These are phyloP conservation scores for Scolopax mira DNA, from an alignment of 2,113 vertebrate species.

Conservation along the genomic window DNA sequence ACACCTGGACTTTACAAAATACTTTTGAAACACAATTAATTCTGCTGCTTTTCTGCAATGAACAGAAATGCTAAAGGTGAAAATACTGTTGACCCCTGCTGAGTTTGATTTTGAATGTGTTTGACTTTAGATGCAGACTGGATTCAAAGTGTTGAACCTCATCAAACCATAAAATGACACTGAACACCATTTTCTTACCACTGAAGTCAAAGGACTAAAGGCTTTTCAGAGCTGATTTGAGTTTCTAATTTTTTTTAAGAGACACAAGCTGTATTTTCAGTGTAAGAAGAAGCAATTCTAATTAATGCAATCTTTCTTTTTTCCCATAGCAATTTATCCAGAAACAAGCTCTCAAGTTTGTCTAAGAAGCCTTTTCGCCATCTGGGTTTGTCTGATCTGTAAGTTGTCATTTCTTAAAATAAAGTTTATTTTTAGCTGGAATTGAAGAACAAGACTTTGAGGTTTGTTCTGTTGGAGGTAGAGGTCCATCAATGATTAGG, in stretches of 20 bases:
- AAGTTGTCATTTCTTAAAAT: constrained; percentile 76
- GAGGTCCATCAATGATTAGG: neutral
- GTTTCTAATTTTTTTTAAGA: neutral
- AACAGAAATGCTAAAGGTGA: neutral
- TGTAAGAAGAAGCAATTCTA: constrained; percentile 7
- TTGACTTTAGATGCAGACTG: neutral
- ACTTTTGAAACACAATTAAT: constrained; percentile 25
- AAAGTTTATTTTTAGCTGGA: neutral
- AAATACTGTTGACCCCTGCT: constrained; percentile 12
- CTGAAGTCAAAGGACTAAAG: neutral
- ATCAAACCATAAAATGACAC: neutral
- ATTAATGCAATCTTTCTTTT: constrained; percentile 59
- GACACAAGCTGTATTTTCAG: neutral
- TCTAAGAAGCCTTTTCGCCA: constrained; percentile 92
- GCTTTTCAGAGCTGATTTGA: neutral
- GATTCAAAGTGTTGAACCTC: neutral
- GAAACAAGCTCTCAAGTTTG: constrained; percentile 92
- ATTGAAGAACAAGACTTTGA: neutral
- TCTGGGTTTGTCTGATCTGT: constrained; percentile 93
- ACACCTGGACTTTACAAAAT: constrained; percentile 55
- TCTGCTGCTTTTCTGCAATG: neutral
- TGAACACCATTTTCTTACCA: neutral
- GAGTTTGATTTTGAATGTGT: neutral
- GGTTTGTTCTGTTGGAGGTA: neutral
- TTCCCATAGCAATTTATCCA: constrained; percentile 89